Evolutionary conservation across 2,888 invertebrate genomes (phyloP).

Genomic region (Hemithea aestivaria): DNA sequence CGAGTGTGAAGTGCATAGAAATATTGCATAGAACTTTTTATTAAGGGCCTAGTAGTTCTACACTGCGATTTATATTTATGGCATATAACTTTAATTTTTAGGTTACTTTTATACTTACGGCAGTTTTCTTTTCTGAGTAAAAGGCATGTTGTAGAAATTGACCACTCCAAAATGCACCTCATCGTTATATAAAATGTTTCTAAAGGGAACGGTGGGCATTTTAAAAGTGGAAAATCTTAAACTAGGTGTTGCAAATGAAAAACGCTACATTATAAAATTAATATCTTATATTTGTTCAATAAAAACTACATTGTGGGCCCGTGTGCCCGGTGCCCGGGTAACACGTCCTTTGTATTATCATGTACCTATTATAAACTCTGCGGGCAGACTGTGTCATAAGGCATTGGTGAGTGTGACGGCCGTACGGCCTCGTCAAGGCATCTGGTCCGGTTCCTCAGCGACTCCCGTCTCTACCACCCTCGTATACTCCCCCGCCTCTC

Average conservation of each 20-base stretch:
- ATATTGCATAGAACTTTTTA: no score
- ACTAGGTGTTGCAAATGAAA: conserved; percentile 37
- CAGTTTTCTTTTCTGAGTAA: no score
- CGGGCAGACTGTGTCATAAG: conserved; percentile 79
- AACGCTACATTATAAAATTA: conserved; percentile 77
- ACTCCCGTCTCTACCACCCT: conserved; percentile 35
- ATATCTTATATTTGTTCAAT: conserved; percentile 80
- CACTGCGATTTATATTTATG: no score
- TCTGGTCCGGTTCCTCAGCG: conserved; percentile 52
- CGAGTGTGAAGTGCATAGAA: no score
- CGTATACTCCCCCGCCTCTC: conserved; percentile 34
- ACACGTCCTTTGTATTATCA: conserved; percentile 78
- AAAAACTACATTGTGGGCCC: conserved; percentile 79
- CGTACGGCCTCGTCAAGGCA: conserved; percentile 59
- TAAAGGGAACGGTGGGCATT: no score
- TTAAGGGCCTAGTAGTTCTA: no score
- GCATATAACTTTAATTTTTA: no score
- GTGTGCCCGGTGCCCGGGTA: conserved; percentile 78
- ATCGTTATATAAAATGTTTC: no score
- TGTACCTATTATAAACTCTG: conserved; percentile 74
- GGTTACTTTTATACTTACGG: no score
- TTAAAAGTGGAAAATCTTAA: no score
- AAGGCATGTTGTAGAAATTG: no score
- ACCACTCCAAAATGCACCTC: no score
- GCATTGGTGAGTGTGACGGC: conserved; percentile 64